Percentiles rank a stretch among this genome's conserved stretches.
These are phyloP conservation scores for Tachysurus fulvidraco DNA, from an alignment of 2,113 vertebrate genomes.

Conservation along the genomic window DNA sequence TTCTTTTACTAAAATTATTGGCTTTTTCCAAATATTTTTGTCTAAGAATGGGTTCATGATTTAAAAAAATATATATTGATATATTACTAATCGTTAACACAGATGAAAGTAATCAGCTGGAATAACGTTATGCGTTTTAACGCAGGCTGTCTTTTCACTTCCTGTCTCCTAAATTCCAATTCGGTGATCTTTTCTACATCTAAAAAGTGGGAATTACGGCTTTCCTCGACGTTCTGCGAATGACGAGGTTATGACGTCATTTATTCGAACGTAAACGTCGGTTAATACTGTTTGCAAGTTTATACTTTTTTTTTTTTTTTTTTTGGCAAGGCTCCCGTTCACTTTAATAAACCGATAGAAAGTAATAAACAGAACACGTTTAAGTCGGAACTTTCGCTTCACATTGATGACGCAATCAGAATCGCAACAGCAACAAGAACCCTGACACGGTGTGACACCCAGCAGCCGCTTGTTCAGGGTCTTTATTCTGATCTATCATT, in stretches of 20 bases:
- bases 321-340: neutral
- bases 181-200: neutral
- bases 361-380: neutral
- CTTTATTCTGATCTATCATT: neutral
- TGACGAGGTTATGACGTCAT: neutral
- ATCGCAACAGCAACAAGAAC: conserved; percentile 1
- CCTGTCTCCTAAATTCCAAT: neutral
- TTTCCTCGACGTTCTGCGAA: neutral
- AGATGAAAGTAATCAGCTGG: neutral
- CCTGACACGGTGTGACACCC: neutral
- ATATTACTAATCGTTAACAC: neutral
- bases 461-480: neutral
- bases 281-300: neutral
- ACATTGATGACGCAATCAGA: neutral
- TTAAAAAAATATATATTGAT: neutral
- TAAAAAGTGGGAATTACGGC: neutral
- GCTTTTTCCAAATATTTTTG: too few relatives aligned
- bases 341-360: neutral
- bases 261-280: neutral
- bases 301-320: too few relatives aligned
- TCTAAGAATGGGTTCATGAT: neutral
- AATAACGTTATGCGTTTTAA: neutral
- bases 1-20: too few relatives aligned
- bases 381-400: too few relatives aligned
- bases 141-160: neutral